phyloP scores from a whole-genome alignment of 2,113 vertebrate genomes.

The Erpornis zantholeuca region DNA sequence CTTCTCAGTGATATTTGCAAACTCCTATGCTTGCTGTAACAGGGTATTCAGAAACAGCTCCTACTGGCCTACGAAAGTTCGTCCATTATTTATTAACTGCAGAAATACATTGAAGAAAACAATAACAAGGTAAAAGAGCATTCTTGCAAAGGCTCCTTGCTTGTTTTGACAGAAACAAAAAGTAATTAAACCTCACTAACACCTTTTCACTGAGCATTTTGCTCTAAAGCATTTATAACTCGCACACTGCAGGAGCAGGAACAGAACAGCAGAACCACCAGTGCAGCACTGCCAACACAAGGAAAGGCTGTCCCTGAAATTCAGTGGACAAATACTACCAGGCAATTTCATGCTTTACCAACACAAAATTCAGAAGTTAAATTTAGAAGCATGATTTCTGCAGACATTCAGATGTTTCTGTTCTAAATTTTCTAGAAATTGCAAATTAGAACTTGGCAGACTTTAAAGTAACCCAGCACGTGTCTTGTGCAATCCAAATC shows the following conservation, averaged over 20 bases:
- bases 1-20: not conserved
- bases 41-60: not conserved
- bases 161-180: not conserved
- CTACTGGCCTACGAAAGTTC: not conserved
- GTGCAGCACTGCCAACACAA: not conserved
- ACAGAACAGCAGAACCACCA: not conserved
- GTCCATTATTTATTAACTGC: not conserved
- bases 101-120: not conserved
- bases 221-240: not conserved
- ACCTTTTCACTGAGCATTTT: not conserved
- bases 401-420: constrained; percentile 24
- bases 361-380: constrained; percentile 11
- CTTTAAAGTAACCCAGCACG: constrained; percentile 29
- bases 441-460: constrained; percentile 36
- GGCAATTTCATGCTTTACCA: not conserved
- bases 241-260: not conserved
- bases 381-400: constrained; percentile 38
- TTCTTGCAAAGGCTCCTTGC: not conserved
- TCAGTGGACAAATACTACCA: not conserved
- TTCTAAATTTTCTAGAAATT: constrained; percentile 34
- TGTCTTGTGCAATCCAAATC: constrained; percentile 25
- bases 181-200: not conserved
- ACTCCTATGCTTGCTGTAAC: not conserved
- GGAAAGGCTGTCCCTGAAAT: not conserved
- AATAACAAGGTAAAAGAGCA: not conserved